Evolutionary conservation across 2,797 vertebrate species (phyloP).

Genomic region (Rhincodon typus): DNA sequence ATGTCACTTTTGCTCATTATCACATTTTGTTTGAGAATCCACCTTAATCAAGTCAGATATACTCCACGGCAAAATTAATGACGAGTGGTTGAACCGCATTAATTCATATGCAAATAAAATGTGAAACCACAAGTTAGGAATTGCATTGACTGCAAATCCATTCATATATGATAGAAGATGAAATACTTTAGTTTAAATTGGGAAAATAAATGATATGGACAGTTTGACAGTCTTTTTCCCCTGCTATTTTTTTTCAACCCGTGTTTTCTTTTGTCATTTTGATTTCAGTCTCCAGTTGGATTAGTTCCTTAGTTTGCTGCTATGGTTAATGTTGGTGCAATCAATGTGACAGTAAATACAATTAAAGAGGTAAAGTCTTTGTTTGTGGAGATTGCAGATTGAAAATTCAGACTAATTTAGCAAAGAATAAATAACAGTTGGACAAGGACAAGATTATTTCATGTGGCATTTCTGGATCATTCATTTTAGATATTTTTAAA

Average conservation of each 20-base stretch:
- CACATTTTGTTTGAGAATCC: neutral
- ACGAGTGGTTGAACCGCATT: neutral
- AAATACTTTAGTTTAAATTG: neutral
- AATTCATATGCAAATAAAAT: conserved; percentile 7
- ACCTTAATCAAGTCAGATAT: neutral
- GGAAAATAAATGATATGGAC: neutral
- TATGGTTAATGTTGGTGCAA: neutral
- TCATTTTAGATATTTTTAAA: neutral
- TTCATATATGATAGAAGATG: neutral
- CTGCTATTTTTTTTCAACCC: neutral
- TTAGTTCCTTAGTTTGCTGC: neutral
- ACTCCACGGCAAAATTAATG: neutral
- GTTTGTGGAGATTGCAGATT: neutral
- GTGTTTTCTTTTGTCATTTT: neutral
- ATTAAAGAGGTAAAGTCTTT: neutral
- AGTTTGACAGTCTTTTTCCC: neutral
- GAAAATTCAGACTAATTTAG: neutral
- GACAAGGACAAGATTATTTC: neutral
- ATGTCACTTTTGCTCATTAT: neutral
- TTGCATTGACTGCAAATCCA: neutral
- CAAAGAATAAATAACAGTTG: neutral
- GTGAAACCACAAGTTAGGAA: neutral
- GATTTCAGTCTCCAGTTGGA: neutral
- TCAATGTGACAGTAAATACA: neutral
- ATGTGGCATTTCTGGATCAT: neutral